phyloP scores from a whole-genome alignment of 2,888 invertebrate genomes.

The Hemithea aestivaria region DNA sequence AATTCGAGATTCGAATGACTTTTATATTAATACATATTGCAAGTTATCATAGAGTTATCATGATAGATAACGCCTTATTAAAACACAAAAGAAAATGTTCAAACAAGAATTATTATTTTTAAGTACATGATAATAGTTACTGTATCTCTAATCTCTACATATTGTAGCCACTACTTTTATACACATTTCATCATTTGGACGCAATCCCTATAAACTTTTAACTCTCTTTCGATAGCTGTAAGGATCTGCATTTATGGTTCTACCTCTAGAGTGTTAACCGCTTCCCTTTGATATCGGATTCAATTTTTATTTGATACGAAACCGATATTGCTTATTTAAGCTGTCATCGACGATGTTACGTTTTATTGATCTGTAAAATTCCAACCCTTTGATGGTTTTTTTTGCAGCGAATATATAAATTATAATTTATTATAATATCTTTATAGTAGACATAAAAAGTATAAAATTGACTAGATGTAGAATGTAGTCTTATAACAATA shows the following conservation, averaged over 20 bases:
- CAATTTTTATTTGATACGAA: conserved; percentile 27
- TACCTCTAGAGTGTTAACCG: conserved; percentile 39
- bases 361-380: conserved; percentile 23
- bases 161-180: no score
- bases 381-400: conserved; percentile 34
- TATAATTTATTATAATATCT: conserved; percentile 16
- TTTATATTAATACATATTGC: no score
- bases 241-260: conserved; percentile 49
- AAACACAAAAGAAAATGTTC: no score
- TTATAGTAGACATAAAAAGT: conserved; percentile 8
- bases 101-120: no score
- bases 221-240: conserved; percentile 48
- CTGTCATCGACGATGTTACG: conserved; percentile 21
- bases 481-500: no score
- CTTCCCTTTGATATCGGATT: conserved; percentile 32
- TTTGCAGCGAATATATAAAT: no score
- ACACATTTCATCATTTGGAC: conserved; percentile 58
- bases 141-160: no score
- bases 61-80: no score
- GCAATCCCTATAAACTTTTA: conserved; percentile 46
- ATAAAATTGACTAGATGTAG: no score
- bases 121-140: no score
- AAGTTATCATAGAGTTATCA: no score
- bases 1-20: no score
- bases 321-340: conserved; percentile 23